These are phyloP conservation scores for Sciurus niger DNA, from an alignment of 2,113 vertebrate species.

Conservation along the genomic window DNA sequence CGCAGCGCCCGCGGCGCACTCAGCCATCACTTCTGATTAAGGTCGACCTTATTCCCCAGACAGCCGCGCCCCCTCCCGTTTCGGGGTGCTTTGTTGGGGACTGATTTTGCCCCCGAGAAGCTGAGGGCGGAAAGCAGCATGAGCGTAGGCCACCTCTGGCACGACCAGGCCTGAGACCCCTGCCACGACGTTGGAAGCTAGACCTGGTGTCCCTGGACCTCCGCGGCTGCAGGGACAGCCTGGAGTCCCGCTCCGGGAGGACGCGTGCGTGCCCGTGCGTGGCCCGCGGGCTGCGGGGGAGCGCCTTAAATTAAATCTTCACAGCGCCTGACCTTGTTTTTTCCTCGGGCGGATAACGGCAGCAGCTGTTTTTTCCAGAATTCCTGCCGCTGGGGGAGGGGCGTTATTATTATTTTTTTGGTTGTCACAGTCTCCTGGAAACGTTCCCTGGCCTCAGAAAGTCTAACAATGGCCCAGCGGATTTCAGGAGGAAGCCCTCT, in stretches of 20 bases:
- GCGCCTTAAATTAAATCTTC: slow-evolving; percentile 65
- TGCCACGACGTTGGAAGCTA: neutral
- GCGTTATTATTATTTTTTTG: slow-evolving; percentile 68
- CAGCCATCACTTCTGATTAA: slow-evolving; percentile 61
- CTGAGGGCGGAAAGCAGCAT: neutral
- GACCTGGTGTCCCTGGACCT: neutral
- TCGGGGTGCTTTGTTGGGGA: slow-evolving; percentile 7
- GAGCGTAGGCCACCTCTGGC: neutral
- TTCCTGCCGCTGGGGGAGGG: slow-evolving; percentile 76
- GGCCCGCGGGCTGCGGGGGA: slow-evolving; percentile 27
- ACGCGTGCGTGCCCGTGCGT: neutral
- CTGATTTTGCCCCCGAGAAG: neutral
- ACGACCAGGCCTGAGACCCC: neutral
- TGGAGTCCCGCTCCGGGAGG: neutral
- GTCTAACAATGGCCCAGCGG: slow-evolving; percentile 64
- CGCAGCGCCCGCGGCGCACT: neutral
- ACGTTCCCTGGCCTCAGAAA: slow-evolving; percentile 22
- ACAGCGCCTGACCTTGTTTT: slow-evolving; percentile 79
- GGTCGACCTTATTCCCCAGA: neutral
- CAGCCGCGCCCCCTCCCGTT: neutral
- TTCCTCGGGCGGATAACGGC: slow-evolving; percentile 47
- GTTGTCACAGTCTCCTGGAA: slow-evolving; percentile 73
- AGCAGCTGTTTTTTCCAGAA: slow-evolving; percentile 76
- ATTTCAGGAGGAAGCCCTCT: slow-evolving; percentile 63
- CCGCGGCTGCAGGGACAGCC: neutral